phyloP scores from a whole-genome alignment of 37 sponge, comb jelly and placozoan species.

The Eunapius fragilis region DNA sequence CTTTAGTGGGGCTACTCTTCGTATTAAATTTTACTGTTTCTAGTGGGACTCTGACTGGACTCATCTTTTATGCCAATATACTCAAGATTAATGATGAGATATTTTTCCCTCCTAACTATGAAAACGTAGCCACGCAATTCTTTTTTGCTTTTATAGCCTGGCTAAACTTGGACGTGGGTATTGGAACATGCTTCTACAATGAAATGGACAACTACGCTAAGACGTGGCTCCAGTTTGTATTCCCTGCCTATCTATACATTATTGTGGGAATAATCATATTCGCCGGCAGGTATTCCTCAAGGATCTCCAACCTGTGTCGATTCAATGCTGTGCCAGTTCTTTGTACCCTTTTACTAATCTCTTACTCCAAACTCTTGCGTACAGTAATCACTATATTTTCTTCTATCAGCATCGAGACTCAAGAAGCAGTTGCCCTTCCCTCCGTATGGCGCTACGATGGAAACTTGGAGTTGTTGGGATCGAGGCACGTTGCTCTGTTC shows the following conservation, averaged over 20 bases:
- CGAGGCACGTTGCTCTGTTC: too few relatives aligned
- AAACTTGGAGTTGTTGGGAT: too few relatives aligned
- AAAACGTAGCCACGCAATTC: neutral
- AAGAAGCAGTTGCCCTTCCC: too few relatives aligned
- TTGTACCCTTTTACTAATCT: too few relatives aligned
- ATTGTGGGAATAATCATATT: too few relatives aligned
- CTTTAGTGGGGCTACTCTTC: neutral
- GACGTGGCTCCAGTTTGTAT: constrained; percentile 16
- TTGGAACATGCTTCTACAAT: constrained; percentile 3
- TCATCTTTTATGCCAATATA: constrained; percentile 18
- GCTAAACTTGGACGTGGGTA: constrained; percentile 13
- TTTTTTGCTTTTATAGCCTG: neutral
- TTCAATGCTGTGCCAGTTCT: too few relatives aligned
- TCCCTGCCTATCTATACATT: too few relatives aligned
- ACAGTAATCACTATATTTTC: neutral
- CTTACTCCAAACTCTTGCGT: neutral
- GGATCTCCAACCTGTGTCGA: too few relatives aligned
- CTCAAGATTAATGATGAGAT: neutral
- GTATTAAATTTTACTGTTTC: neutral
- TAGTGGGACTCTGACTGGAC: constrained; percentile 9
- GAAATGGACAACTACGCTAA: neutral
- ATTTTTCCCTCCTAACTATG: neutral
- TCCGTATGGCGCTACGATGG: too few relatives aligned
- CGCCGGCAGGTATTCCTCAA: too few relatives aligned
- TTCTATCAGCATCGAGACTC: too few relatives aligned